Conservation (phyloP, 2,888 invertebrate genomes). For the Agrotis segetum region DNA sequence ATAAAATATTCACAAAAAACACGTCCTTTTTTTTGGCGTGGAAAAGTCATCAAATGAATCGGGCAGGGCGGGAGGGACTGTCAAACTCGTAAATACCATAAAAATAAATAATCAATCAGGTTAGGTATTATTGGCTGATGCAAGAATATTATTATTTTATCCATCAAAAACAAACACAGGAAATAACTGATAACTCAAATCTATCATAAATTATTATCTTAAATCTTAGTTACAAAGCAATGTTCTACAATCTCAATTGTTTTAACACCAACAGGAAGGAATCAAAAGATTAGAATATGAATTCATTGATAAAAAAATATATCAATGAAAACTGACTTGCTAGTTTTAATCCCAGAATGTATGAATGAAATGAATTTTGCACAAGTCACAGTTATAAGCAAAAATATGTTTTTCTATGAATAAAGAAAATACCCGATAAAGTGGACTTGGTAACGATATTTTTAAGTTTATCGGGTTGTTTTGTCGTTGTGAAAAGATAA, state of each 20-base stretch:
- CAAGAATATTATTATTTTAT: not conserved
- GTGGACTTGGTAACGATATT: not conserved
- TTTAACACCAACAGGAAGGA: slow-evolving; percentile 5
- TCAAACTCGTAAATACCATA: too few relatives aligned
- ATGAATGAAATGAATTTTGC: not conserved
- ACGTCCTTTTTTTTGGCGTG: too few relatives aligned
- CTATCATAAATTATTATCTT: not conserved
- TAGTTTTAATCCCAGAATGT: not conserved
- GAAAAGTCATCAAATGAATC: too few relatives aligned
- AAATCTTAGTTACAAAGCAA: not conserved
- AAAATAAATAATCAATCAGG: too few relatives aligned
- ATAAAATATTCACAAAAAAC: too few relatives aligned
- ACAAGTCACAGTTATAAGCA: slow-evolving; percentile 10
- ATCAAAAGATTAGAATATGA: not conserved
- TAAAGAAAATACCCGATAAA: not conserved
- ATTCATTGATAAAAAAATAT: not conserved
- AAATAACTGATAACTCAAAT: not conserved
- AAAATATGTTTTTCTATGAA: not conserved
- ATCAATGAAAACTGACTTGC: not conserved
- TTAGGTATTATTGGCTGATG: not conserved
- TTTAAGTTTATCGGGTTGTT: slow-evolving; percentile 5
- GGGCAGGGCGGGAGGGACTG: too few relatives aligned
- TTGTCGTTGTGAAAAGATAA: not conserved
- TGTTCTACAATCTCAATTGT: not conserved
- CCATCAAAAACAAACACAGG: not conserved